Conservation (phyloP, 2,113 vertebrate species). For the Bubo scandiacus region DNA sequence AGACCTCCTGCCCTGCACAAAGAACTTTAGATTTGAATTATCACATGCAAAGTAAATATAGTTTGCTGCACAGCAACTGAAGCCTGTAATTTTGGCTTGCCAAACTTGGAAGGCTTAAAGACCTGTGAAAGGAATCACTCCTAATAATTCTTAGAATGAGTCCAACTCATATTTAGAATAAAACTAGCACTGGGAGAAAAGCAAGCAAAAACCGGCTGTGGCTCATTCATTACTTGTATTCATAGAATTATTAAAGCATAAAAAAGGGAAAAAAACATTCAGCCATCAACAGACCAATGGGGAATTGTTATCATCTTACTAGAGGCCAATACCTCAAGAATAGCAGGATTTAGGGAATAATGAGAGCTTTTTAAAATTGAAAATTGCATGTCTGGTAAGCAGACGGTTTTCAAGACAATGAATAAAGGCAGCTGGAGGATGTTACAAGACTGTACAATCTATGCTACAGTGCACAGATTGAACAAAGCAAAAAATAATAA, state of each 20-base stretch:
- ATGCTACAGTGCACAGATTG: not conserved
- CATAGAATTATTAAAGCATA: slow-evolving; percentile 10
- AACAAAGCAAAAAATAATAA: not conserved
- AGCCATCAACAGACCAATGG: not conserved
- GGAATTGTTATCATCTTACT: slow-evolving; percentile 14
- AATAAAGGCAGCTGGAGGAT: slow-evolving; percentile 34
- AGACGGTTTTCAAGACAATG: not conserved
- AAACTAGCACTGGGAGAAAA: not conserved
- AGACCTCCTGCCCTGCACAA: not conserved
- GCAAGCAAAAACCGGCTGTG: not conserved
- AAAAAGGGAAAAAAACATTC: not conserved
- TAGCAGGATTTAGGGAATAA: slow-evolving; percentile 26
- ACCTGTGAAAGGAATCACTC: slow-evolving; percentile 1
- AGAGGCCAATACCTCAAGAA: slow-evolving; percentile 7
- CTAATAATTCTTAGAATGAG: not conserved
- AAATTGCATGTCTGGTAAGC: slow-evolving; percentile 36
- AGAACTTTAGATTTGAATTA: slow-evolving; percentile 2
- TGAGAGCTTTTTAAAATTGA: slow-evolving; percentile 20
- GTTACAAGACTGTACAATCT: not conserved
- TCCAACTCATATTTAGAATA: not conserved
- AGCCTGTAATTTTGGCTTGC: slow-evolving; percentile 5
- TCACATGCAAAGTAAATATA: not conserved
- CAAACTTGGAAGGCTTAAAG: not conserved
- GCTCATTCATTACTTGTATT: not conserved
- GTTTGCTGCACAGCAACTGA: not conserved